Conservation (phyloP, 2,888 invertebrate species). For the Cephus spinipes region DNA sequence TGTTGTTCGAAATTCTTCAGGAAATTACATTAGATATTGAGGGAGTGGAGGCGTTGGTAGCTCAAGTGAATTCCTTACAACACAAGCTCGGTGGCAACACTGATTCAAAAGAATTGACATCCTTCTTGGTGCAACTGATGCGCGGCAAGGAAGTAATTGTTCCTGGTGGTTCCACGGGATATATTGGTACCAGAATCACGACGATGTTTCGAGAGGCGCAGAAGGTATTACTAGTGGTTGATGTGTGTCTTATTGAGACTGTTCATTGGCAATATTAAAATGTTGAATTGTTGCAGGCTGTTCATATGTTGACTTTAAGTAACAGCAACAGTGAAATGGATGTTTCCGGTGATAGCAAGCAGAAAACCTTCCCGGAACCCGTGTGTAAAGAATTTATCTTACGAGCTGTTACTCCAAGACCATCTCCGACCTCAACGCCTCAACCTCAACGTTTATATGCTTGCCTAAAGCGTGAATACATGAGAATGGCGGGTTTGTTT, state of each 20-base stretch:
- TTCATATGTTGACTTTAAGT: constrained; percentile 67
- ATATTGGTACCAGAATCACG: constrained; percentile 70
- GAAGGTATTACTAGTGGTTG: constrained; percentile 59
- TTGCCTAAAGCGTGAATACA: constrained; percentile 75
- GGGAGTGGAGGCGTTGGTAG: constrained; percentile 68
- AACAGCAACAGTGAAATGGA: constrained; percentile 53
- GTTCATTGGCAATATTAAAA: constrained; percentile 10
- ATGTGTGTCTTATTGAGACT: background rate
- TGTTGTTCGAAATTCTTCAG: constrained; percentile 31
- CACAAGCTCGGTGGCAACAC: constrained; percentile 68
- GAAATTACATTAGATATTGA: constrained; percentile 64
- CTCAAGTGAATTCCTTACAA: constrained; percentile 70
- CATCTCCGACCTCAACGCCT: constrained; percentile 72
- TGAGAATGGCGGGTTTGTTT: constrained; percentile 83
- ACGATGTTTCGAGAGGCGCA: constrained; percentile 73
- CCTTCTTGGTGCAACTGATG: constrained; percentile 69
- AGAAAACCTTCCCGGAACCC: constrained; percentile 69
- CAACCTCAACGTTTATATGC: constrained; percentile 79
- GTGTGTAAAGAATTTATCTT: constrained; percentile 76
- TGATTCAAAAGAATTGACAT: constrained; percentile 62
- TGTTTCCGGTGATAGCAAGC: constrained; percentile 48
- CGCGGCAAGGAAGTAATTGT: constrained; percentile 73
- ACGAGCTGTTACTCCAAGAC: constrained; percentile 71
- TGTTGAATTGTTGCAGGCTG: constrained; percentile 63
- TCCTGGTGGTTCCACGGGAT: constrained; percentile 70